These are phyloP conservation scores for Dasypogon diadema DNA, from an alignment of 2,888 invertebrate genomes.

Conservation along the genomic window DNA sequence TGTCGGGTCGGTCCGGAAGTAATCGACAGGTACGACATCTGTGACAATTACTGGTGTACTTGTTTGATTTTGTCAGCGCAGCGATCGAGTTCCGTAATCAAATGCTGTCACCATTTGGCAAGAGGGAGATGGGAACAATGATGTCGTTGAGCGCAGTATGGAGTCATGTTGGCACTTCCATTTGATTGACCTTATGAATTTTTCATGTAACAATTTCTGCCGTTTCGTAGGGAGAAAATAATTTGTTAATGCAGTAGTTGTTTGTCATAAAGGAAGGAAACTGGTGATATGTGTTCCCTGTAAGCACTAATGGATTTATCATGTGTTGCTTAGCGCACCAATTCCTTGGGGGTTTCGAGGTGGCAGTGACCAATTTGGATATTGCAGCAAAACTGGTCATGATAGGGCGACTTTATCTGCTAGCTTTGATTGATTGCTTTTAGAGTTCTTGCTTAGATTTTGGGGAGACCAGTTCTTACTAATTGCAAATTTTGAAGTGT, in stretches of 20 bases:
- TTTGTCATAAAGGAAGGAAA: conserved; percentile 47
- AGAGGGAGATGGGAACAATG: neutral
- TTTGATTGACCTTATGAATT: conserved; percentile 53
- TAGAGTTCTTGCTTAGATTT: conserved; percentile 11
- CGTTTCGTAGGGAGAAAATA: conserved; percentile 42
- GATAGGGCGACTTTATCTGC: conserved; percentile 1
- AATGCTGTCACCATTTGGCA: neutral
- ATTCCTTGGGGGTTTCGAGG: conserved; percentile 3
- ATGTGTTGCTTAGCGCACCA: conserved; percentile 32
- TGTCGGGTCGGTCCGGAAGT: conserved; percentile 9
- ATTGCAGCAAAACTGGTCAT: neutral
- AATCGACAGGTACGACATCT: conserved; percentile 43
- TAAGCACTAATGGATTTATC: conserved; percentile 50
- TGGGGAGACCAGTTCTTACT: too few species aligned
- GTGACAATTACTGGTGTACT: conserved; percentile 34
- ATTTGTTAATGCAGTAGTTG: conserved; percentile 53
- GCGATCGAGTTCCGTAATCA: neutral
- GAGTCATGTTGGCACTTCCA: conserved; percentile 51
- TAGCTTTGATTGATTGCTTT: conserved; percentile 34
- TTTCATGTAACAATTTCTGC: conserved; percentile 49
- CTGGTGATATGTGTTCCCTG: conserved; percentile 13
- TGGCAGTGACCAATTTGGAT: neutral
- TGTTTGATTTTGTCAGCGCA: neutral
- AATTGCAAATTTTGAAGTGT: too few species aligned
- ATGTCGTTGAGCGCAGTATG: neutral